A percentile compares a stretch with the other conserved stretches of the same genome.
phyloP scores from a whole-genome alignment of 2,888 invertebrate species.

The Bibio marci region DNA sequence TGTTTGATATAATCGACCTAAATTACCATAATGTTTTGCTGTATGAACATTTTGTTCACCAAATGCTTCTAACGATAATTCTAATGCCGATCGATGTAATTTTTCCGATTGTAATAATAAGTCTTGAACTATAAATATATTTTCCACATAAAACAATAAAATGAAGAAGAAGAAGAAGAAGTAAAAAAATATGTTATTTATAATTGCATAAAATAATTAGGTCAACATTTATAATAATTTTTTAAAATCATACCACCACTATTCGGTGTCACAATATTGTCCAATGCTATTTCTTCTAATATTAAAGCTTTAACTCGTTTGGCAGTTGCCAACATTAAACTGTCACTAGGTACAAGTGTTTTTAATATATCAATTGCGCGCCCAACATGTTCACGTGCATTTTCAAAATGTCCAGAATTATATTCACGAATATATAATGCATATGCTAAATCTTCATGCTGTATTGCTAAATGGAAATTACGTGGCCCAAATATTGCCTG shows the following conservation, averaged over 20 bases:
- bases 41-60: slow-evolving; percentile 91
- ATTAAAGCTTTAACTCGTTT: slow-evolving; percentile 85
- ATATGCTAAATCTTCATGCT: slow-evolving; percentile 85
- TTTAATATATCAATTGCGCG: slow-evolving; percentile 68
- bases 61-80: slow-evolving; percentile 62
- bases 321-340: slow-evolving; percentile 73
- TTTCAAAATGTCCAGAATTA: slow-evolving; percentile 68
- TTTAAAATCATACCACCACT: slow-evolving; percentile 21
- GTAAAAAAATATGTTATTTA: neutral
- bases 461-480: slow-evolving; percentile 76
- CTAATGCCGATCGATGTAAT: slow-evolving; percentile 67
- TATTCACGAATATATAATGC: slow-evolving; percentile 86
- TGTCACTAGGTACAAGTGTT: slow-evolving; percentile 61
- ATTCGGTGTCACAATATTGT: slow-evolving; percentile 33
- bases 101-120: slow-evolving; percentile 64
- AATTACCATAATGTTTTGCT: slow-evolving; percentile 89
- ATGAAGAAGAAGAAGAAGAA: slow-evolving; percentile 15
- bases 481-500: slow-evolving; percentile 62
- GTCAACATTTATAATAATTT: too few relatives aligned
- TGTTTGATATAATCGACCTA: slow-evolving; percentile 85
- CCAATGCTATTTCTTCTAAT: slow-evolving; percentile 83
- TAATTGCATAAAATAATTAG: neutral
- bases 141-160: slow-evolving; percentile 20
- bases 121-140: slow-evolving; percentile 30
- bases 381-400: slow-evolving; percentile 69